These are phyloP conservation scores for Pangasius macronema DNA, from an alignment of 2,797 vertebrate species.

Conservation along the genomic window DNA sequence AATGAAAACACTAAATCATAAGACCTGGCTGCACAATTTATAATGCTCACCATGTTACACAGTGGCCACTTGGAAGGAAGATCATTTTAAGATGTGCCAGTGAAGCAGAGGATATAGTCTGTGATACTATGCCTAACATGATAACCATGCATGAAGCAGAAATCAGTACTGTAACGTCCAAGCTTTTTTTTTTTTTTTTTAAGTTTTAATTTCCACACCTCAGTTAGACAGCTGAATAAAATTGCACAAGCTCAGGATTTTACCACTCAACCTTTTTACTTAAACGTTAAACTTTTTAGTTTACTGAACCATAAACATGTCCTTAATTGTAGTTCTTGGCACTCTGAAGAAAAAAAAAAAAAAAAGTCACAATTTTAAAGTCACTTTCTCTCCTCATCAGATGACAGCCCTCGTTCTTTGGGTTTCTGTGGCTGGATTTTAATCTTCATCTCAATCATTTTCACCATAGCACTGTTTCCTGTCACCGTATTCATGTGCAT, in stretches of 20 bases:
- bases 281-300: neutral
- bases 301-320: neutral
- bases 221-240: neutral
- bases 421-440: conserved; percentile 83
- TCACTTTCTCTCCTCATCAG: conserved; percentile 62
- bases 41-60: neutral
- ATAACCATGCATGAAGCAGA: neutral
- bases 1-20: neutral
- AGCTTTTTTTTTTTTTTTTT: neutral
- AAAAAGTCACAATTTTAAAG: neutral
- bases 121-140: neutral
- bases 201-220: neutral
- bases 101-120: neutral
- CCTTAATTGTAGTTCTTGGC: neutral
- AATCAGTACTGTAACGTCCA: neutral
- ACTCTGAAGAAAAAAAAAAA: neutral
- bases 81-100: neutral
- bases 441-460: conserved; percentile 75
- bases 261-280: too few relatives aligned
- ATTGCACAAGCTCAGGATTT: neutral
- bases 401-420: conserved; percentile 65
- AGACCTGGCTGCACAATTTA: neutral
- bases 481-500: conserved; percentile 81
- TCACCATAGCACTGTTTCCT: conserved; percentile 78
- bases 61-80: neutral